Conservation (phyloP, 1,140 invertebrate genomes). For the Polyergus mexicanus region DNA sequence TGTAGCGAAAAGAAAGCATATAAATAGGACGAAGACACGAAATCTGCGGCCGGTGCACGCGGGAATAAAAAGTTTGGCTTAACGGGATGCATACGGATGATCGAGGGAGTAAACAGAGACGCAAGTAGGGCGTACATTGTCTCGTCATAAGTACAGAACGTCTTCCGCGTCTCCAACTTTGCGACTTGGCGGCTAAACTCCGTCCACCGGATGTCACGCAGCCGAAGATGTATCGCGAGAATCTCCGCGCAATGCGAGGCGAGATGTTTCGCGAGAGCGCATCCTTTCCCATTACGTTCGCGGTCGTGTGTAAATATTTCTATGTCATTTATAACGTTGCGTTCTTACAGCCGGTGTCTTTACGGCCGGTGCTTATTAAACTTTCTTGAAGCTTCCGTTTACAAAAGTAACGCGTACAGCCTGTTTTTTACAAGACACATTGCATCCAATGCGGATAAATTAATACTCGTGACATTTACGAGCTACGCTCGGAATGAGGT, state of each 20-base stretch:
- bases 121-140: slow-evolving; percentile 34
- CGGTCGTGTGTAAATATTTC: neutral
- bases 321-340: neutral
- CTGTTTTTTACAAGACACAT: neutral
- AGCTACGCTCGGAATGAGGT: slow-evolving; percentile 42
- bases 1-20: neutral
- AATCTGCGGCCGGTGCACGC: slow-evolving; percentile 15
- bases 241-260: neutral
- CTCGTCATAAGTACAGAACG: slow-evolving; percentile 1
- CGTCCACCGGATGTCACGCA: slow-evolving; percentile 2
- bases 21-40: slow-evolving; percentile 31
- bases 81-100: slow-evolving; percentile 27
- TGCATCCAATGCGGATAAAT: slow-evolving; percentile 45
- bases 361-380: slow-evolving; percentile 17
- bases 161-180: slow-evolving; percentile 27
- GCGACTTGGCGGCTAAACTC: slow-evolving; percentile 32
- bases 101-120: slow-evolving; percentile 19
- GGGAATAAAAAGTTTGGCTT: slow-evolving; percentile 52
- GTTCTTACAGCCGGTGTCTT: neutral
- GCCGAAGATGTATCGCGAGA: slow-evolving; percentile 43
- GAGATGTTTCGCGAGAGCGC: neutral
- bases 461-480: slow-evolving; percentile 58
- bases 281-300: neutral
- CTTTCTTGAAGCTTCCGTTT: neutral
- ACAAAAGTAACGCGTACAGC: neutral